phyloP scores from a whole-genome alignment of 2,797 vertebrate species.

The Picus viridis region DNA sequence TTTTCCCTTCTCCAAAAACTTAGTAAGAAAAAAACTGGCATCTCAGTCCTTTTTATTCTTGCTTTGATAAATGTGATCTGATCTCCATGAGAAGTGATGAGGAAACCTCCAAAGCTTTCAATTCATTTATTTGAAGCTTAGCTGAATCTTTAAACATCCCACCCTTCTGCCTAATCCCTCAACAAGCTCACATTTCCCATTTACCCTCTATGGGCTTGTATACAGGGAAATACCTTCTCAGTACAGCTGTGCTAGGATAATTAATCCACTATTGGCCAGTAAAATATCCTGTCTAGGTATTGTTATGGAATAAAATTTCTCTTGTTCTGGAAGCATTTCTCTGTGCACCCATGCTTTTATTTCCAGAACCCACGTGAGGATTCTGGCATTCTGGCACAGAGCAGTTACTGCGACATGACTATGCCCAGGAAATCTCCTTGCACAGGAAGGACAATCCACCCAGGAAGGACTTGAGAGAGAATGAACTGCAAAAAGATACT shows the following conservation, averaged over 20 bases:
- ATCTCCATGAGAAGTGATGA: neutral
- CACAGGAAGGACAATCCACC: neutral
- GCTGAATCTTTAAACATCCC: slow-evolving; percentile 32
- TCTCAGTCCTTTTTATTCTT: neutral
- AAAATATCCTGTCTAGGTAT: neutral
- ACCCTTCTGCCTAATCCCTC: slow-evolving; percentile 31
- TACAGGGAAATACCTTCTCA: slow-evolving; percentile 51
- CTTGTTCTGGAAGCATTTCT: neutral
- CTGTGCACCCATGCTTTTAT: neutral
- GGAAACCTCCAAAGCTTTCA: slow-evolving; percentile 26
- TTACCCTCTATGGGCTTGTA: neutral
- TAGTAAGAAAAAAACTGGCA: neutral
- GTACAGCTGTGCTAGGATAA: slow-evolving; percentile 39
- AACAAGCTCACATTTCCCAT: slow-evolving; percentile 42
- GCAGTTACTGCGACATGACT: neutral
- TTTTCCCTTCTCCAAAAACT: neutral
- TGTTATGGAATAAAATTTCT: neutral
- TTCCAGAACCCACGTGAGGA: neutral
- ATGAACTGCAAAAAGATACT: neutral
- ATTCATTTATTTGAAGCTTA: slow-evolving; percentile 34
- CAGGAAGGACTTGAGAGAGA: neutral
- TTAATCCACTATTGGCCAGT: neutral
- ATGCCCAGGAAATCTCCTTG: neutral
- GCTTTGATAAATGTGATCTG: slow-evolving; percentile 8
- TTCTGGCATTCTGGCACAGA: neutral